Percentiles rank a stretch among this genome's conserved stretches.
These are phyloP conservation scores for Crypturellus undulatus DNA, from an alignment of 2,113 vertebrate species.

Conservation along the genomic window DNA sequence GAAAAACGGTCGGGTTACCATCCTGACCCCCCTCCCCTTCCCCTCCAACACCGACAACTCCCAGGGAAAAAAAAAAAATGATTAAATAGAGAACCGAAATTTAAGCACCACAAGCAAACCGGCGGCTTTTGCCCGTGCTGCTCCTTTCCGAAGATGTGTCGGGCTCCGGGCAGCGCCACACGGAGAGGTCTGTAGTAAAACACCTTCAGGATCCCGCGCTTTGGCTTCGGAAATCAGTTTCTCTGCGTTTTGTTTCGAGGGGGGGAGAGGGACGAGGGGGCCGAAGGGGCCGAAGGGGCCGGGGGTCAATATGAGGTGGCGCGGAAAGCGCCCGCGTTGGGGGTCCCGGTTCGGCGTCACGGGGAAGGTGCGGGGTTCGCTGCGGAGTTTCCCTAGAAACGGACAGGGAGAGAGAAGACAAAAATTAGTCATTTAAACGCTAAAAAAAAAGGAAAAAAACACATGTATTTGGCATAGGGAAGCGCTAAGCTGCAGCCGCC, in stretches of 20 bases:
- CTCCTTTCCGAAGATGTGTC: slow-evolving; percentile 30
- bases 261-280: not conserved
- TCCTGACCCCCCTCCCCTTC: not conserved
- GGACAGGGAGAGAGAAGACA: not conserved
- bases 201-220: slow-evolving; percentile 54
- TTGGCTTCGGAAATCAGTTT: slow-evolving; percentile 59
- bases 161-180: slow-evolving; percentile 39
- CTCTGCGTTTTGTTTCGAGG: slow-evolving; percentile 49
- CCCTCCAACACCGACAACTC: not conserved
- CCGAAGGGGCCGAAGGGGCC: not conserved
- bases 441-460: not conserved
- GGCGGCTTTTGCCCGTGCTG: not conserved
- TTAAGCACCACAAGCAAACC: not conserved
- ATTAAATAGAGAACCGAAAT: not conserved
- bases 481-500: not conserved
- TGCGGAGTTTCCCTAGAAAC: not conserved
- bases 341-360: slow-evolving; percentile 29
- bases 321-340: not conserved
- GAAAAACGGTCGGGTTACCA: not conserved
- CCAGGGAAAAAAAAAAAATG: no score
- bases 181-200: slow-evolving; percentile 71
- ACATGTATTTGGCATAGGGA: not conserved
- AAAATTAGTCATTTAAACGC: not conserved
- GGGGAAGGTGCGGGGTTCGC: slow-evolving; percentile 28
- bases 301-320: no score